Evolutionary conservation across 1,140 invertebrate genomes (phyloP).

Genomic region (Anoplolepis gracilipes): DNA sequence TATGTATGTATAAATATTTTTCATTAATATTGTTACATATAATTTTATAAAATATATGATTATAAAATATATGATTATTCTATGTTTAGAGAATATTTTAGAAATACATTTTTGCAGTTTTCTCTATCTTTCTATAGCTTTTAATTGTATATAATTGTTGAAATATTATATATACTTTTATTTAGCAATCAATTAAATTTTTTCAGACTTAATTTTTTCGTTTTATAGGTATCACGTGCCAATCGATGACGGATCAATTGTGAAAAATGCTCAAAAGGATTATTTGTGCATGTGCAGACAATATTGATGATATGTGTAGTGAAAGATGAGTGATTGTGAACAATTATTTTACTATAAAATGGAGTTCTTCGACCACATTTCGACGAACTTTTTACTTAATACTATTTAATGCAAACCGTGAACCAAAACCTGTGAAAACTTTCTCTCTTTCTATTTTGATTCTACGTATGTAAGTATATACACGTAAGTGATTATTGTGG

Average conservation of each 20-base stretch:
- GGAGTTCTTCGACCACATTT: constrained; percentile 3
- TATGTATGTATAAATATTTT: background rate
- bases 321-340: constrained; percentile 23
- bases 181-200: background rate
- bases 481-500: constrained; percentile 56
- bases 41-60: background rate
- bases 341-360: background rate
- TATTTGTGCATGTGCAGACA: constrained; percentile 8
- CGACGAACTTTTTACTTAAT: background rate
- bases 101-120: background rate
- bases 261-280: constrained; percentile 35
- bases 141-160: background rate
- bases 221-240: constrained; percentile 81
- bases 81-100: background rate
- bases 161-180: background rate
- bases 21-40: background rate
- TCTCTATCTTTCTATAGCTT: background rate
- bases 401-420: constrained; percentile 9
- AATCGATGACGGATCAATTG: constrained; percentile 76
- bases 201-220: constrained; percentile 3
- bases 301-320: constrained; percentile 2
- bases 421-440: background rate
- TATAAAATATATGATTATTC: no score
- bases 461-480: constrained; percentile 21
- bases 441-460: background rate